Base-by-base conservation (phyloP, 64 coral and sea anemone species). In the Acropora tenuis region DNA sequence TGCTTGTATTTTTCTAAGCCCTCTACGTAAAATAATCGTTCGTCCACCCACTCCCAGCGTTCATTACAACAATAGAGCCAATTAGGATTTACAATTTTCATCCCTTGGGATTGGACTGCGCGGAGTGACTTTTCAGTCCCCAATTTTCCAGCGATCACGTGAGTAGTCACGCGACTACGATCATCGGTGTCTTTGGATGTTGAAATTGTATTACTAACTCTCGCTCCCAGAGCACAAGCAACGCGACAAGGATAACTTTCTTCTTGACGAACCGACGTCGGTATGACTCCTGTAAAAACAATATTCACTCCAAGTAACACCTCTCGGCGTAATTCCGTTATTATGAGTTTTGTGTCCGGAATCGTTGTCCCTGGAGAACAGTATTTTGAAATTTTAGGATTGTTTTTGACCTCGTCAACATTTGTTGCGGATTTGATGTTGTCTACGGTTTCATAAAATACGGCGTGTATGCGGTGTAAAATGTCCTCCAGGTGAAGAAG, bases 41-140 rank as follows among this genome's bases (percentile, higher is more conserved):
- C 97, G 4, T 99, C 97, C 7, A 99, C 97, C 94, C 91, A 92
- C 45, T 99, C 97, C 97, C 97, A 99, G 11, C 97, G 91, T 57
- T 99, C 97, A 42, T 63, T 79, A 74, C 97, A 99, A 16, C 94
- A 93, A 79, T 89, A 99, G 6, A 99, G 47, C 97, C 97, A 99
- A 5, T 91, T 81, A 5, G 94, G 94, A 59, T 94, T 99, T 11
- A 99, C 97, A 7, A 99, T 30, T 42, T 93, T 94, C 1, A 99
- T 88, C 18, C 74, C 88, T 0, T 91, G 97, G 47, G 83, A 67
- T 80, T 95, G 88, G 2, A 94, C 48, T 0, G 97, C 97, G 49
- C 91, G 97, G 67, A 93, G 86, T 0, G 97, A 91, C 80, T 99
- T 99, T 60, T 99, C 97, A 5, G 97, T 99, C 48, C 97, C 97